phyloP scores from a whole-genome alignment of 2,113 vertebrate species.

The Hypanus sabinus region DNA sequence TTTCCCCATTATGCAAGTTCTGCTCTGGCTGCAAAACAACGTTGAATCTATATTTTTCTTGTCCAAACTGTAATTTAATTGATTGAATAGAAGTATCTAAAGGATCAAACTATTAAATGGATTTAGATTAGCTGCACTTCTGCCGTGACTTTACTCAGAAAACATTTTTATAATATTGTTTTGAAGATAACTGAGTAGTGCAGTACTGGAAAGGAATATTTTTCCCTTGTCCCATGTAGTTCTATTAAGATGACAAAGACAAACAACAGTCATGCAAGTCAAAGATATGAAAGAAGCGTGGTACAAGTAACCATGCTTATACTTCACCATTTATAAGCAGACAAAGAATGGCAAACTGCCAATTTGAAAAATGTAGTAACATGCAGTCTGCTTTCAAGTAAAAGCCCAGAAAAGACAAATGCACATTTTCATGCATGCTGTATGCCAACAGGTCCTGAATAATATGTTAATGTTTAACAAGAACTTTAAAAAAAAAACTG shows the following conservation, averaged over 20 bases:
- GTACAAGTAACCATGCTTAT: background rate
- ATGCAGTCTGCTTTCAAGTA: constrained; percentile 24
- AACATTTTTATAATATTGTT: constrained; percentile 1
- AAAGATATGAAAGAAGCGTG: background rate
- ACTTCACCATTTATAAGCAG: background rate
- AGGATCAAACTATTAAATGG: background rate
- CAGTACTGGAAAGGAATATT: background rate
- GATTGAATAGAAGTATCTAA: background rate
- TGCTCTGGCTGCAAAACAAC: background rate
- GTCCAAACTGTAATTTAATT: background rate
- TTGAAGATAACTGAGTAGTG: background rate
- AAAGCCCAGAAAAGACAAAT: constrained; percentile 7
- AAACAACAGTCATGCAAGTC: constrained; percentile 2
- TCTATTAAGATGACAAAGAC: constrained; percentile 5
- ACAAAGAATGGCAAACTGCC: background rate
- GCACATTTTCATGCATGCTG: constrained; percentile 16
- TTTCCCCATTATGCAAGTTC: background rate
- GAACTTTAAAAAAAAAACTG: constrained; percentile 29
- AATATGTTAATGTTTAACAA: constrained; percentile 21
- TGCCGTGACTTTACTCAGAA: background rate
- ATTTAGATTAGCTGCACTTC: constrained; percentile 8
- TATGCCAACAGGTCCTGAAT: constrained; percentile 29
- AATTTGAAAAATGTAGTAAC: background rate
- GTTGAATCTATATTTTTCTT: background rate
- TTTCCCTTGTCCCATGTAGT: constrained; percentile 1